Evolutionary conservation across 2,888 invertebrate species (phyloP), one percentile per base, ranked within the genome.

Genomic region (Drosophila ochracea): DNA sequence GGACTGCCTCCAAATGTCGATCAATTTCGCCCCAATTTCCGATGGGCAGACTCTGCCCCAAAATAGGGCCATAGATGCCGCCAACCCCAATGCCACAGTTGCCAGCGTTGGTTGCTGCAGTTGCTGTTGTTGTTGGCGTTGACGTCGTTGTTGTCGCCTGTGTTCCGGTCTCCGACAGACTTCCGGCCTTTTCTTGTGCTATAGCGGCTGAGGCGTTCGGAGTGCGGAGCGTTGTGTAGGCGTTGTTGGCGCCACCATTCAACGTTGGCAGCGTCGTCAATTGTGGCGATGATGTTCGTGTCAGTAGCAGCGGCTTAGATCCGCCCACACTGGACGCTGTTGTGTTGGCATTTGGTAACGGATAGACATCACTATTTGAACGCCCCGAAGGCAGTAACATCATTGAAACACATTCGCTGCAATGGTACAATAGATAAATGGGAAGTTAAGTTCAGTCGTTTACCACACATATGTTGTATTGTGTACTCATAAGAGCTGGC

Each of bases 1-100:
- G 95, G 57, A 95, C 92, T 75, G 94, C 94, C 90, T 95, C 95
- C 91, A 95, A 88, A 76, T 93, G 91, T 65, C 91, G 90, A 80
- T 90, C 92, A 74, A 92, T 89, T 89, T 93, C 92, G 79, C 88
- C 87, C 92, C 93, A 92, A 89, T 91, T 92, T 83, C 82, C 89
- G 72, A 83, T 55, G 74, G 83, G 76, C 78, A 78, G 78, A 67
- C 68, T 73, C 47, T 83, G 78, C 37, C 80, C 86, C 73, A 80
- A 69, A 75, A 86, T 75, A 53, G 88, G 84, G 47, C 77, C 86
- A 77, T 81, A 89, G 68, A 75, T 73, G 59, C 75, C 80, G 53
- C 78, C 72, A 70, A 54, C 52, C 35, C 80, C 83, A 68, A 72
- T 62, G 21, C 71, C 77, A 50, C 65, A 60, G 71, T 61, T 75